phyloP scores from a whole-genome alignment of 2,888 invertebrate genomes.

The Punctoribates punctum region DNA sequence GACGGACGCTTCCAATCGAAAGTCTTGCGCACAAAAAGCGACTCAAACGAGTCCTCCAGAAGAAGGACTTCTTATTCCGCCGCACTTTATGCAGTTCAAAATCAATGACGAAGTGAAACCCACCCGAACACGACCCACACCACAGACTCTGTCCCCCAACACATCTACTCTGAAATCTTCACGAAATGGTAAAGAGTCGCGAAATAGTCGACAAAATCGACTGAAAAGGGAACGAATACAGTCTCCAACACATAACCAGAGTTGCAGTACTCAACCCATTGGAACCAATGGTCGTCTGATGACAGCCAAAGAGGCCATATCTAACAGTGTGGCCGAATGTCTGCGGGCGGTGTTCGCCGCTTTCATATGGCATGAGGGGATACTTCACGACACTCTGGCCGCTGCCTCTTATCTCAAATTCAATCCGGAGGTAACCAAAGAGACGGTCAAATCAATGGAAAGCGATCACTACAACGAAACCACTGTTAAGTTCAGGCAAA shows the following conservation, averaged over 20 bases:
- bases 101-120: conserved; percentile 2
- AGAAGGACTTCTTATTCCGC: not conserved
- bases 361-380: conserved; percentile 93
- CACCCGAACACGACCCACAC: not conserved
- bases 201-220: conserved; percentile 56
- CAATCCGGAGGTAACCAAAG: conserved; percentile 71
- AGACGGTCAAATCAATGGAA: conserved; percentile 58
- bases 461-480: conserved; percentile 41
- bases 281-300: conserved; percentile 40
- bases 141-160: conserved; percentile 51
- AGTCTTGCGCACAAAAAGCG: conserved; percentile 59
- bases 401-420: conserved; percentile 95
- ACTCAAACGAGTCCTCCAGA: conserved; percentile 63
- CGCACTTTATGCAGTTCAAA: conserved; percentile 21
- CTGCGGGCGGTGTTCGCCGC: conserved; percentile 93
- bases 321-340: conserved; percentile 87
- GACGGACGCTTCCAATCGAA: conserved; percentile 55
- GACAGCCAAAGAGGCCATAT: conserved; percentile 73
- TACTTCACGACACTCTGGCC: conserved; percentile 96
- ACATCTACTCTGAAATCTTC: conserved; percentile 58
- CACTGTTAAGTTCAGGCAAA: conserved; percentile 25
- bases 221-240: conserved; percentile 54
- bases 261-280: not conserved
- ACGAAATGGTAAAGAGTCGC: not conserved
- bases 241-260: conserved; percentile 52